Evolutionary conservation across 2,888 invertebrate genomes (phyloP), one percentile per base, ranked within the genome.

Genomic region (Phengaris alcon): DNA sequence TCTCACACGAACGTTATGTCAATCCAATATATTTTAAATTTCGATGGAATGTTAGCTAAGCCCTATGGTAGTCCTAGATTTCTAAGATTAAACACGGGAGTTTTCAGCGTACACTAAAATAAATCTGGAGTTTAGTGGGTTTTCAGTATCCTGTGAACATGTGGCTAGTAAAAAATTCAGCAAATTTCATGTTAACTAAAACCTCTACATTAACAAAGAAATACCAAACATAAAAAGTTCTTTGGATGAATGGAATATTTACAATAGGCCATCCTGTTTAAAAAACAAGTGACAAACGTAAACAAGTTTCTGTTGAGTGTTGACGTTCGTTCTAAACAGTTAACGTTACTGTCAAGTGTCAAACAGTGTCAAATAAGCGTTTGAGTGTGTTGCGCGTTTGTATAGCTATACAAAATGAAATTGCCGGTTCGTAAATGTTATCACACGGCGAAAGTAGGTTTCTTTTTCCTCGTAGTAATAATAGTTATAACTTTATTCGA

Each of bases 201-300:
- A 22, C 22, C 35, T 35, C 35, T 35, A 35, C 35, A 35, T 35
- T 35, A 4, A 35, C 35, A 3, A 35, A 35, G 35, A 35, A 54
- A 12, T 54, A 54, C 12, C 3, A 8, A 54, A 9, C 12, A 12
- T 10, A 3, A 10, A 54, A 54, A n/a, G 55, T 54, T 54, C 55
- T 88, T 82, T 87, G 86, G 85, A 86, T 82, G 83, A 85, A 86
- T 83, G 80, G 80, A 89, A 95, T 83, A 97, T 97, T 74, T 96
- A 97, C 78, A 95, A 81, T 86, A 77, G 80, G 83, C 81, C 85
- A 88, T 90, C 89, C 90, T 86, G 89, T 89, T 88, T 82, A 88
- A 86, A 90, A 86, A 80, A 82, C 76, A 78, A 10, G 10, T 59
- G 59, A 22, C 59, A 59, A 52, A 9, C 22, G 22, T 59, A 22